phyloP scores from a whole-genome alignment of 92 coral and sea anemone species.

The Pocillopora grandis region DNA sequence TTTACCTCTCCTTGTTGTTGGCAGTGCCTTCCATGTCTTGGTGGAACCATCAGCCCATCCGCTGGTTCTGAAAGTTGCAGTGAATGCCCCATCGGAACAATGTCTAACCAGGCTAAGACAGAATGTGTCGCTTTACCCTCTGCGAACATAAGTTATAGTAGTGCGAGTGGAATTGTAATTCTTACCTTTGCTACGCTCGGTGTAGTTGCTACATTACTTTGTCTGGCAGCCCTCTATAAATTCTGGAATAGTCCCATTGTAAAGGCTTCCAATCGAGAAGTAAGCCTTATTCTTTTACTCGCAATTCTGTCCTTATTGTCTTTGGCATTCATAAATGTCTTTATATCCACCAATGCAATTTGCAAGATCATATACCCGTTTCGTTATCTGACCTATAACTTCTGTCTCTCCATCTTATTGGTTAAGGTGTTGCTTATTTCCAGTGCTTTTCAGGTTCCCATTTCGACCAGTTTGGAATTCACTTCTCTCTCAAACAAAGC shows the following conservation, averaged over 20 bases:
- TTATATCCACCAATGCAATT: not conserved
- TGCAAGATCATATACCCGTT: constrained; percentile 57
- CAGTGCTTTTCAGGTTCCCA: constrained; percentile 57
- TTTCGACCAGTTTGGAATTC: constrained; percentile 2
- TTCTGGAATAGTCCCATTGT: constrained; percentile 17
- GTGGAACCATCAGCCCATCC: constrained; percentile 5
- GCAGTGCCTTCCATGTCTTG: constrained; percentile 44
- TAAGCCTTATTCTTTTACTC: too few relatives aligned
- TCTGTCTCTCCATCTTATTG: constrained; percentile 47
- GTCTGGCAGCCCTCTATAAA: not conserved
- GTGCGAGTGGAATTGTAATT: not conserved
- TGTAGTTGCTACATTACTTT: not conserved
- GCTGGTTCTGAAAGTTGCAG: constrained; percentile 27
- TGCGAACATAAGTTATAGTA: constrained; percentile 5
- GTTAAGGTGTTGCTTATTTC: constrained; percentile 72
- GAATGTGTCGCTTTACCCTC: constrained; percentile 30
- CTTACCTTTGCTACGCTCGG: constrained; percentile 13
- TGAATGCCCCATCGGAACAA: constrained; percentile 16
- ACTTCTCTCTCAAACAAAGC: constrained; percentile 32
- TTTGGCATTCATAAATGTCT: too few relatives aligned
- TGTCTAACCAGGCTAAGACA: constrained; percentile 19
- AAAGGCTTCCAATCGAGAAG: too few relatives aligned
- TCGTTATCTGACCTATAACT: constrained; percentile 56
- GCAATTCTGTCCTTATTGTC: too few relatives aligned
- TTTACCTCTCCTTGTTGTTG: constrained; percentile 35